phyloP scores from a whole-genome alignment of 2,113 vertebrate genomes.

The Castor canadensis region DNA sequence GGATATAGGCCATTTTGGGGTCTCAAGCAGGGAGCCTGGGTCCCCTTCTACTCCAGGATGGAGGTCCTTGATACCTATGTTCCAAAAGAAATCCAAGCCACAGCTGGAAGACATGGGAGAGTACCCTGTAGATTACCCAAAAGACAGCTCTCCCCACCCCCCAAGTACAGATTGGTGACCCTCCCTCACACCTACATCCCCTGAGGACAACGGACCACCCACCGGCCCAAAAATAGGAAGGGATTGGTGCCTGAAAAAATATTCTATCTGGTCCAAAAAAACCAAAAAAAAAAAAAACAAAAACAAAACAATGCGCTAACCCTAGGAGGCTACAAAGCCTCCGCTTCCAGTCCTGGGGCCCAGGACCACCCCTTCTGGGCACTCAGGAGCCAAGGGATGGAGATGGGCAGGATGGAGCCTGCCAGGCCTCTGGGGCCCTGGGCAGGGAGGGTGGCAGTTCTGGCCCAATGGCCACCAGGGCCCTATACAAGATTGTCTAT shows the following conservation, averaged over 20 bases:
- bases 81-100: not conserved
- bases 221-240: not conserved
- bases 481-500: constrained; percentile 61
- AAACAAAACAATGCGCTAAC: constrained; percentile 37
- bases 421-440: not conserved
- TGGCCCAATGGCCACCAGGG: not conserved
- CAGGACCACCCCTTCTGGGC: not conserved
- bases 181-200: not conserved
- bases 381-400: not conserved
- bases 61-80: not conserved
- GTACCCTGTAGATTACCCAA: too few relatives aligned
- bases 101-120: not conserved
- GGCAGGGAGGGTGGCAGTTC: not conserved
- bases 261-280: constrained; percentile 68
- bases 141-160: not conserved
- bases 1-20: not conserved
- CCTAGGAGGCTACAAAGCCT: not conserved
- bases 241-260: constrained; percentile 72
- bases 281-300: too few relatives aligned
- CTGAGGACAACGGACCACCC: constrained; percentile 32
- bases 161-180: not conserved
- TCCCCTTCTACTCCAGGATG: not conserved
- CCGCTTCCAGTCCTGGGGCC: not conserved
- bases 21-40: not conserved
- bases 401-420: not conserved